Percentiles rank a stretch among this genome's conserved stretches.
Conservation (phyloP, 2,797 vertebrate genomes). For the Lycodopsis pacificus region DNA sequence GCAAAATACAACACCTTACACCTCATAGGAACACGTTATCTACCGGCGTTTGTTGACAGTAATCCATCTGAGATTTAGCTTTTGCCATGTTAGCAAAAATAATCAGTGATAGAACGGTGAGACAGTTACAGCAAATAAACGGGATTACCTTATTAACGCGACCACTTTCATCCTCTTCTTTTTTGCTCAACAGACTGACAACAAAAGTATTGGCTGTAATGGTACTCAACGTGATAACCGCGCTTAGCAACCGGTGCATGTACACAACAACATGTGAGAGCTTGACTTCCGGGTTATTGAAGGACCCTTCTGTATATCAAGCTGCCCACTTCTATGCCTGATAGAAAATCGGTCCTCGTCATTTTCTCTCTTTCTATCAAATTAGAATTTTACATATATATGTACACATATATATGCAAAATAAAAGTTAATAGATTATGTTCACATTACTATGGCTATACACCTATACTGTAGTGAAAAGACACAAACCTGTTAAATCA, state of each 20-base stretch:
- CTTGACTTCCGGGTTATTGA: constrained; percentile 66
- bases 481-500: not conserved
- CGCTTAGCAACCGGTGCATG: constrained; percentile 52
- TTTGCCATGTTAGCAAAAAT: not conserved
- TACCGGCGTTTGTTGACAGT: not conserved
- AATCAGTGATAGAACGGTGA: not conserved
- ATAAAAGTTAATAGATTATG: not conserved
- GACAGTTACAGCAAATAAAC: not conserved
- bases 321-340: constrained; percentile 69
- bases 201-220: not conserved
- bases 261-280: constrained; percentile 72
- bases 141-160: constrained; percentile 85
- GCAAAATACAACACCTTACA: not conserved
- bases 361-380: not conserved
- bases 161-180: constrained; percentile 83
- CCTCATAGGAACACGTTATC: not conserved
- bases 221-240: not conserved
- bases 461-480: not conserved
- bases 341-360: constrained; percentile 37
- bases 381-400: not conserved
- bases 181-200: not conserved
- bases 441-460: not conserved
- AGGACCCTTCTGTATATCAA: constrained; percentile 50
- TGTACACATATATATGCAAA: not conserved
- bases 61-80: not conserved